Evolutionary conservation across 2,888 invertebrate genomes (phyloP).

Genomic region (Phragmatobia fuliginosa): DNA sequence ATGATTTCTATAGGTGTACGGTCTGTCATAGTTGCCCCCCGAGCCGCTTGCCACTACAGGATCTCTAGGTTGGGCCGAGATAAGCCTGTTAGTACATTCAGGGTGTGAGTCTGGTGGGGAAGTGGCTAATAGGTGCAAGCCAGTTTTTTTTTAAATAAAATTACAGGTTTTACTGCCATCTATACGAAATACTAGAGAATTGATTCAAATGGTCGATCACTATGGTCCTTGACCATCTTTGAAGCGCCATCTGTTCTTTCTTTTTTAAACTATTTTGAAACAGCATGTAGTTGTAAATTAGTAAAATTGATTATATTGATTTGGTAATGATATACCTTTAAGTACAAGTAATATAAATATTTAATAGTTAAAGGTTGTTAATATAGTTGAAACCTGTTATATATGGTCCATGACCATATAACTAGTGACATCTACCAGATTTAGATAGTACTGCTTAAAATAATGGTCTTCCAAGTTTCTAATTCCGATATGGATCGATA

Average conservation of each 20-base stretch:
- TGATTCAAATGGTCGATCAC: slow-evolving; percentile 7
- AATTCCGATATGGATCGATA: background rate
- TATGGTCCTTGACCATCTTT: slow-evolving; percentile 52
- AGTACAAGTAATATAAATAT: too few relatives aligned
- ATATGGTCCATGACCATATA: slow-evolving; percentile 58
- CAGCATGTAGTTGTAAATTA: background rate
- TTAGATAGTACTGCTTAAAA: background rate
- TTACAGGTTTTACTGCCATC: slow-evolving; percentile 2
- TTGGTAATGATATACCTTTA: too few relatives aligned
- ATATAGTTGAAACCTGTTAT: background rate
- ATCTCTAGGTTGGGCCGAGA: too few relatives aligned
- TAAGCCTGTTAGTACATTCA: too few relatives aligned
- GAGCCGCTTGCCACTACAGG: too few relatives aligned
- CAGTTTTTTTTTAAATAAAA: too few relatives aligned
- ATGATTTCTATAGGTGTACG: too few relatives aligned
- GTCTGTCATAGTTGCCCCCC: too few relatives aligned
- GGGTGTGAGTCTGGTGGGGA: too few relatives aligned
- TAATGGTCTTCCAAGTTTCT: background rate
- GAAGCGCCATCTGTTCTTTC: slow-evolving; percentile 25
- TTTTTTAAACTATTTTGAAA: background rate
- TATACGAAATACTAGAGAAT: background rate
- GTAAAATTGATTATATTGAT: background rate
- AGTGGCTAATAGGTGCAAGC: too few relatives aligned
- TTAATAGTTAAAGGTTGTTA: background rate
- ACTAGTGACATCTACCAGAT: slow-evolving; percentile 57